Conservation (phyloP, 2,888 invertebrate species). For the Scaptodrosophila latifasciaeformis region DNA sequence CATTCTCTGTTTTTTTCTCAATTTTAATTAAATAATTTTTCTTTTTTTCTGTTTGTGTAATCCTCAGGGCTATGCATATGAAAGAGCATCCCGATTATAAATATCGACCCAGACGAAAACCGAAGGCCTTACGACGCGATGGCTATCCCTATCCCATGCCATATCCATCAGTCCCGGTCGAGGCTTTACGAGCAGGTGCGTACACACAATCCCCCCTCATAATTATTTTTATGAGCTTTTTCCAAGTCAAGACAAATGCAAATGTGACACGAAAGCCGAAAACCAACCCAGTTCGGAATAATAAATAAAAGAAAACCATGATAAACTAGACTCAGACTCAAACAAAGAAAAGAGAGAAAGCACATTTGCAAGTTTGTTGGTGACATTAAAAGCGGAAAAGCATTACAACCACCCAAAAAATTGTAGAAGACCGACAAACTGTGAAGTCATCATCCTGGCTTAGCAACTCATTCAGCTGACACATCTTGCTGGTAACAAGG, state of each 20-base stretch:
- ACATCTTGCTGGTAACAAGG: no score
- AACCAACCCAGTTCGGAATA: conserved; percentile 26
- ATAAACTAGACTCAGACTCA: conserved; percentile 59
- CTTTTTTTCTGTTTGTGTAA: no score
- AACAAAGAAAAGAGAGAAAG: no score
- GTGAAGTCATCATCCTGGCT: conserved; percentile 70
- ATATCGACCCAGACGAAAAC: conserved; percentile 91
- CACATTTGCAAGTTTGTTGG: conserved; percentile 22
- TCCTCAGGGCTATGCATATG: conserved; percentile 95
- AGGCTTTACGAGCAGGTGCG: conserved; percentile 90
- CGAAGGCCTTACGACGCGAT: conserved; percentile 90
- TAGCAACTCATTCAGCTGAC: conserved; percentile 66
- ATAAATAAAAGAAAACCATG: conserved; percentile 36
- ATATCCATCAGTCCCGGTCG: conserved; percentile 93
- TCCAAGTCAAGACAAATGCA: conserved; percentile 69
- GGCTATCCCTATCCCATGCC: conserved; percentile 95
- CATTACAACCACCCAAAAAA: conserved; percentile 39
- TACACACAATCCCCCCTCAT: conserved; percentile 46
- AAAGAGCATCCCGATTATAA: conserved; percentile 96
- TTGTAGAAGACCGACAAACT: conserved; percentile 62
- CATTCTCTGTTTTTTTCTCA: neutral
- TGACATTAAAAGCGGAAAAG: conserved; percentile 2
- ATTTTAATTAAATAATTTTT: conserved; percentile 27
- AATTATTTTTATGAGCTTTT: no score
- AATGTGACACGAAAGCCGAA: conserved; percentile 58